Evolutionary conservation across 2,888 invertebrate species (phyloP), one percentile per base, ranked within the genome.

Genomic region (Meandrusa payeni): DNA sequence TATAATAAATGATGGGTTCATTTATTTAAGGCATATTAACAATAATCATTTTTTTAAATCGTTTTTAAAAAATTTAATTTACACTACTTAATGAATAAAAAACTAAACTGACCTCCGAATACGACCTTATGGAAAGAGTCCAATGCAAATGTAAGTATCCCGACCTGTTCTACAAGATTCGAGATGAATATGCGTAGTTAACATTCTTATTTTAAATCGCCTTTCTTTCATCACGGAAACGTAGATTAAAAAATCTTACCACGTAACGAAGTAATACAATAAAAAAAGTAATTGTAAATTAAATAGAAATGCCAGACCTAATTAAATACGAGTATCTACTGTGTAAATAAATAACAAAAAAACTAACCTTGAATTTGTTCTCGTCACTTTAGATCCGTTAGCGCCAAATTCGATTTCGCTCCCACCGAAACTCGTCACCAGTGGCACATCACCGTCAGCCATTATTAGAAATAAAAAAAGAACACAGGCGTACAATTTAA

Each of bases 361-460:
- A 55, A 77, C 78, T 62, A 61, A 86, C 85, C 85, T 86, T 66
- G 83, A 82, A 67, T 82, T 83, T 41, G 69, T 64, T 61, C 71
- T 82, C 50, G 68, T 67, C 61, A 68, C 68, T 75, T 86, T 85
- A 36, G 70, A 69, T 53, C 82, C 83, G 56, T 81, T 82, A 49
- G 68, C 64, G 59, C 76, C 76, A 64, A 78, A 79, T 62, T 86
- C 85, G 45, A 82, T 63, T 60, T 85, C 86, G 65, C 67, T 77
- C 52, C 79, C 77, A 56, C 75, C 70, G 65, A 72, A 85, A 77
- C 82, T 83, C 31, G 72, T 70, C 40, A 87, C 86, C 52, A 87
- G 59, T 47, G 86, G 86, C 61, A 83, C 69, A 56, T 86, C 86
- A 55, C 86, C 86, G 61, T 86, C 86, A 48, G 85, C 81, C 81